These are phyloP conservation scores for Leucophenga montana DNA, from an alignment of 2,888 invertebrate genomes.

Conservation along the genomic window DNA sequence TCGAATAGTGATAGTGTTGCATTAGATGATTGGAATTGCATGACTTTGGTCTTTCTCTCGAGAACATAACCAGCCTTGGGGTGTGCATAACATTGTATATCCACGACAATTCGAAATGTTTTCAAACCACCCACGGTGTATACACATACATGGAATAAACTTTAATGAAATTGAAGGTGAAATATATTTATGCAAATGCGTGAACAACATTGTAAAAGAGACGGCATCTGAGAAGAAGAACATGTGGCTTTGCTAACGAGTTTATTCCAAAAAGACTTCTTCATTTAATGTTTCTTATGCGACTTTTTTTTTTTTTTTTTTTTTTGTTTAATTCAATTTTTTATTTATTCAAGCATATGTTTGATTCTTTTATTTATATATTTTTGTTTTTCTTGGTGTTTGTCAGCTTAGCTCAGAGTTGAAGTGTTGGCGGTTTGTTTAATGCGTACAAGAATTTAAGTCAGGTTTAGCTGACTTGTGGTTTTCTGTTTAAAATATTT, in stretches of 20 bases:
- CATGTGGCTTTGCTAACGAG: slow-evolving; percentile 42
- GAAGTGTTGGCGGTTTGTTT: slow-evolving; percentile 8
- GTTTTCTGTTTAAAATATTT: background rate
- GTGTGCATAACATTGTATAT: too few relatives aligned
- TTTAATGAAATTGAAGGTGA: slow-evolving; percentile 40
- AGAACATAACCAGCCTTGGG: too few relatives aligned
- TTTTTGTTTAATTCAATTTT: too few relatives aligned
- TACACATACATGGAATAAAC: slow-evolving; percentile 4
- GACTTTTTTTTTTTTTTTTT: slow-evolving; percentile 5
- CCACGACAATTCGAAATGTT: background rate
- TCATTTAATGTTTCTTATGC: background rate
- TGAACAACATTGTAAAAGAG: slow-evolving; percentile 30
- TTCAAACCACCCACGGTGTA: background rate
- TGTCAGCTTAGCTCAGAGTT: background rate
- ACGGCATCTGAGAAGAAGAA: slow-evolving; percentile 28
- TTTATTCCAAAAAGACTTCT: slow-evolving; percentile 31
- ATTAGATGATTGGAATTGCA: too few relatives aligned
- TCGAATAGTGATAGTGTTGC: too few relatives aligned
- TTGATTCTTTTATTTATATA: background rate
- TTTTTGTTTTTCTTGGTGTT: background rate
- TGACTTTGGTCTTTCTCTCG: too few relatives aligned
- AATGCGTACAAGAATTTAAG: slow-evolving; percentile 21
- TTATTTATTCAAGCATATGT: background rate
- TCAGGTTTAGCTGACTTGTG: slow-evolving; percentile 16
- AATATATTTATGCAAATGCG: slow-evolving; percentile 59